Evolutionary conservation across 2,113 vertebrate genomes (phyloP).

Genomic region (Camelus bactrianus): DNA sequence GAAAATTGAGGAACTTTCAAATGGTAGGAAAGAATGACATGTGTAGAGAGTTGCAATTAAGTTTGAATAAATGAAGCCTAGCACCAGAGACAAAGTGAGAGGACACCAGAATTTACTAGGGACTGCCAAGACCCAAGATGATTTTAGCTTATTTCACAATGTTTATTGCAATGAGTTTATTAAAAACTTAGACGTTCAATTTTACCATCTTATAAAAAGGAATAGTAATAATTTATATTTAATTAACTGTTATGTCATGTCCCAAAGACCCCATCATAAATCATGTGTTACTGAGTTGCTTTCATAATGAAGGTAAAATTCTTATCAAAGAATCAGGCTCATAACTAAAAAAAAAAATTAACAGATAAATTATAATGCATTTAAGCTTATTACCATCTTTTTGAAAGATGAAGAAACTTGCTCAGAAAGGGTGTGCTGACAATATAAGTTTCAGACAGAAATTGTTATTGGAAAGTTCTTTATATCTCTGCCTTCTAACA

Average conservation of each 20-base stretch:
- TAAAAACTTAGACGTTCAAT: not conserved
- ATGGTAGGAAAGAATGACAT: not conserved
- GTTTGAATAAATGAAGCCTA: not conserved
- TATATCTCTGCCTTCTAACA: not conserved
- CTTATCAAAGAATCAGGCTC: not conserved
- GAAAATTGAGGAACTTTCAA: not conserved
- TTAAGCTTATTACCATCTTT: not conserved
- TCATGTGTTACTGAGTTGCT: not conserved
- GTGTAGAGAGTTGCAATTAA: not conserved
- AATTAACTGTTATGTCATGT: not conserved
- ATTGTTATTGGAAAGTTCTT: not conserved
- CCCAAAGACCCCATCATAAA: not conserved
- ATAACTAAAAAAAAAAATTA: not conserved
- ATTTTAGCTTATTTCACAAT: not conserved
- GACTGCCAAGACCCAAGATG: too few relatives aligned
- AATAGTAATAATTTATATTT: not conserved
- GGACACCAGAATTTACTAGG: not conserved
- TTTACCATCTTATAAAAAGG: not conserved
- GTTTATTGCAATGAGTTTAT: not conserved
- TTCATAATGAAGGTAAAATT: conserved; percentile 8
- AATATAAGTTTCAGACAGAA: not conserved
- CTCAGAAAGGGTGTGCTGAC: not conserved
- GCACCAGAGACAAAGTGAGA: not conserved
- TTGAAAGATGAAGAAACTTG: not conserved
- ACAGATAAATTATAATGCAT: not conserved